phyloP scores from a whole-genome alignment of 2,113 vertebrate species.

The Apeltes quadracus region DNA sequence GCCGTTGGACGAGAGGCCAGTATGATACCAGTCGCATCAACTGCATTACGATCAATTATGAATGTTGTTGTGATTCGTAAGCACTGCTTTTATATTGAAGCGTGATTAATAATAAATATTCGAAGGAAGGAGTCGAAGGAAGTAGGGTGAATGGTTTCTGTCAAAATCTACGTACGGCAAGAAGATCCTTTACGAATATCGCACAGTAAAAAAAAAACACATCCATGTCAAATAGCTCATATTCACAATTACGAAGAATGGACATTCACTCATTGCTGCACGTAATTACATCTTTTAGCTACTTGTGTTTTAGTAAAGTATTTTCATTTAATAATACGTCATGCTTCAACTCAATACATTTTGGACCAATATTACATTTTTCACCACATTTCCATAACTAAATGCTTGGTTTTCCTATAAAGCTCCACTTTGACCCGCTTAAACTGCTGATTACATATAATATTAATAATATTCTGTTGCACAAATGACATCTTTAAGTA shows the following conservation, averaged over 20 bases:
- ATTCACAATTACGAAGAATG: conserved; percentile 1
- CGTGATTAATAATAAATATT: conserved; percentile 62
- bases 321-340: neutral
- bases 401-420: no score
- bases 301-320: neutral
- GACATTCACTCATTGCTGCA: neutral
- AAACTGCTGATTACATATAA: neutral
- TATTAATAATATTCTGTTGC: neutral
- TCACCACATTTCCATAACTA: neutral
- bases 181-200: conserved; percentile 4
- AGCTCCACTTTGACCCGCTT: neutral
- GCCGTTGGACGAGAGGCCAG: conserved; percentile 32
- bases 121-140: conserved; percentile 11
- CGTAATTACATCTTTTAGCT: neutral
- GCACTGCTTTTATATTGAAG: conserved; percentile 36
- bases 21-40: conserved; percentile 38
- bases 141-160: conserved; percentile 23
- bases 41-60: conserved; percentile 59
- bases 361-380: neutral
- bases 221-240: neutral
- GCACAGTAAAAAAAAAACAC: neutral
- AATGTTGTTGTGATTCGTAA: conserved; percentile 32
- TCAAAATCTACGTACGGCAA: conserved; percentile 7
- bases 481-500: neutral
- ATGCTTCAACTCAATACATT: neutral